Conservation (phyloP, 2,113 vertebrate genomes). For the Burhinus oedicnemus region DNA sequence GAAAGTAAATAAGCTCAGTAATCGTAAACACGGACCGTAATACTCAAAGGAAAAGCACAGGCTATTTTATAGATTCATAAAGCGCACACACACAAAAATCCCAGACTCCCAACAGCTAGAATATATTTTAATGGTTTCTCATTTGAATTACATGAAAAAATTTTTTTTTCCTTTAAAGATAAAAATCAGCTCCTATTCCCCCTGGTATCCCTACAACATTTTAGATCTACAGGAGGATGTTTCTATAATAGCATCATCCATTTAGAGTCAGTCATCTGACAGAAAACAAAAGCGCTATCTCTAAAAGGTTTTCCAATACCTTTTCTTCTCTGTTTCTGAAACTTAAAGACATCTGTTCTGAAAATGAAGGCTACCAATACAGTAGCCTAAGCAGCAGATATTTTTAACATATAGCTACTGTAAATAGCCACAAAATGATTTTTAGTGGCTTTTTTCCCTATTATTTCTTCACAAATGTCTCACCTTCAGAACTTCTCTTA, state of each 20-base stretch:
- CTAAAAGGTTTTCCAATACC: background rate
- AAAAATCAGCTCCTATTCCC: background rate
- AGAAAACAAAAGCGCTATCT: background rate
- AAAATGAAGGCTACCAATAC: background rate
- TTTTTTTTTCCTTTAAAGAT: background rate
- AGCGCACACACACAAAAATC: background rate
- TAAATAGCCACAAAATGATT: background rate
- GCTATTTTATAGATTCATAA: background rate
- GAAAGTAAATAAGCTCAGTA: conserved; percentile 7
- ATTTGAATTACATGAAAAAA: background rate
- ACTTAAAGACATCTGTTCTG: background rate
- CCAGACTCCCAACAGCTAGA: background rate
- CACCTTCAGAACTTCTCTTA: background rate
- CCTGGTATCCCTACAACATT: background rate
- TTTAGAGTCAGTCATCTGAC: background rate
- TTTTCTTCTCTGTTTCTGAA: background rate
- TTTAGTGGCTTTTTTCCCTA: background rate
- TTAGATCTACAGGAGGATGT: background rate
- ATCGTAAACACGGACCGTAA: background rate
- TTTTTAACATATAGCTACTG: background rate
- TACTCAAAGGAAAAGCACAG: background rate
- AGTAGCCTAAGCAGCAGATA: background rate
- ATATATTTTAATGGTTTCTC: background rate
- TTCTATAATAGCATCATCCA: background rate
- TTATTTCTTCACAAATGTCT: background rate